Conservation (phyloP, 1,140 invertebrate genomes). For the Hycleus cichorii region DNA sequence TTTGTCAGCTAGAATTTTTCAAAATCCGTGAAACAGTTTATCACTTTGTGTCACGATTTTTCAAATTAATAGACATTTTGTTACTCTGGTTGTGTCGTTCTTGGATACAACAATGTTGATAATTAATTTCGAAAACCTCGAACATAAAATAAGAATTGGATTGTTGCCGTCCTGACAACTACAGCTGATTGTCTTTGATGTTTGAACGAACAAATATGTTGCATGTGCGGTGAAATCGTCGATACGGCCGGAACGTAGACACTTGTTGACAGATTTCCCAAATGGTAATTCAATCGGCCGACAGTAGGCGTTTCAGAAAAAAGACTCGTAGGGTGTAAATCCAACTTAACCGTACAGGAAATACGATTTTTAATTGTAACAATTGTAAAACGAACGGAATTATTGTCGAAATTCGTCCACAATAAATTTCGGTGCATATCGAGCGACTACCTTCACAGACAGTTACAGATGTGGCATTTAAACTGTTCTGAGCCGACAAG, state of each 20-base stretch:
- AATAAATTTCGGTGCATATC: constrained; percentile 19
- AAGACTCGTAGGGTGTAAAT: background rate
- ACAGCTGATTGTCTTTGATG: too few relatives aligned
- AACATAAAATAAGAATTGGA: too few relatives aligned
- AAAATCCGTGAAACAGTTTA: too few relatives aligned
- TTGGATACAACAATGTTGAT: too few relatives aligned
- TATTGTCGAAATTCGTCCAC: too few relatives aligned
- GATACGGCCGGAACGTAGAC: constrained; percentile 1
- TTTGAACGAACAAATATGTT: constrained; percentile 5
- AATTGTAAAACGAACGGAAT: too few relatives aligned
- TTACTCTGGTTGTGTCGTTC: too few relatives aligned
- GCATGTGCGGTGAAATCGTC: constrained; percentile 3
- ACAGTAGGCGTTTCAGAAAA: constrained; percentile 6
- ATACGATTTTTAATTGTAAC: too few relatives aligned
- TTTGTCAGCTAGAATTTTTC: background rate
- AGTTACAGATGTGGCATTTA: constrained; percentile 35
- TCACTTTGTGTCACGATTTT: too few relatives aligned
- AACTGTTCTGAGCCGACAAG: constrained; percentile 28
- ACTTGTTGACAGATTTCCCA: constrained; percentile 12
- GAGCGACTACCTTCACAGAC: constrained; percentile 14
- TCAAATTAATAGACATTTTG: too few relatives aligned
- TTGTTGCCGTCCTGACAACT: too few relatives aligned
- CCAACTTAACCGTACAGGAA: background rate
- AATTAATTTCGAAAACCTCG: too few relatives aligned
- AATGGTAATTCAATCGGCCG: constrained; percentile 5